Conservation (phyloP, 2,797 vertebrate species). For the Sternotherus odoratus region DNA sequence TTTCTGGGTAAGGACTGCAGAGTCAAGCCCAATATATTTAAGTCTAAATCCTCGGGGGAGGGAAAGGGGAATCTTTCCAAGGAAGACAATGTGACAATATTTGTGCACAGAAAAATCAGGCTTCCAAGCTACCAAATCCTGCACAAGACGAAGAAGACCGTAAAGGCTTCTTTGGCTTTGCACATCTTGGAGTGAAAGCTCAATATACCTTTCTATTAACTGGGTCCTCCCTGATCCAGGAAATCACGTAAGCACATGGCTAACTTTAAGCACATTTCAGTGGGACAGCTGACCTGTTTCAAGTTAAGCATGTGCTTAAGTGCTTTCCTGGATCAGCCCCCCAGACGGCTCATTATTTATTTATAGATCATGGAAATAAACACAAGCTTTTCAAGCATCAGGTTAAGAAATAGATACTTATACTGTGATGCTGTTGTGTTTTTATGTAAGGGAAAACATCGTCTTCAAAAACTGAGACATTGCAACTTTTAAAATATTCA, state of each 20-base stretch:
- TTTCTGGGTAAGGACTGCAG: background rate
- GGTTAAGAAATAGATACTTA: background rate
- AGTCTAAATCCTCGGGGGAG: slow-evolving; percentile 50
- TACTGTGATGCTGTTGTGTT: background rate
- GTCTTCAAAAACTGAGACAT: background rate
- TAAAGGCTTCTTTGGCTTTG: background rate
- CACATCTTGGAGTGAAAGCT: background rate
- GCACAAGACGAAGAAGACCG: background rate
- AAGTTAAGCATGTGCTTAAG: background rate
- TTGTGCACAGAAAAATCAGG: slow-evolving; percentile 11
- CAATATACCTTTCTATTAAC: background rate
- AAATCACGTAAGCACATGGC: background rate
- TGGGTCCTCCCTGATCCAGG: background rate
- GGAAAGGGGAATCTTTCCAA: slow-evolving; percentile 6
- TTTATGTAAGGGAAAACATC: background rate
- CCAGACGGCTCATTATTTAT: background rate
- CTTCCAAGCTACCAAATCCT: slow-evolving; percentile 28
- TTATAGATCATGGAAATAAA: background rate
- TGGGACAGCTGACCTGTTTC: background rate
- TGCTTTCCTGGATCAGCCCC: background rate
- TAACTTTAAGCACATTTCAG: background rate
- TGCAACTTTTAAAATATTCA: background rate
- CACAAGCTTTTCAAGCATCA: background rate
- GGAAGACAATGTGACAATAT: slow-evolving; percentile 38
- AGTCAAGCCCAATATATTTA: slow-evolving; percentile 47